Base-by-base conservation (phyloP, 2,888 invertebrate species). In the Ectemnius continuus region DNA sequence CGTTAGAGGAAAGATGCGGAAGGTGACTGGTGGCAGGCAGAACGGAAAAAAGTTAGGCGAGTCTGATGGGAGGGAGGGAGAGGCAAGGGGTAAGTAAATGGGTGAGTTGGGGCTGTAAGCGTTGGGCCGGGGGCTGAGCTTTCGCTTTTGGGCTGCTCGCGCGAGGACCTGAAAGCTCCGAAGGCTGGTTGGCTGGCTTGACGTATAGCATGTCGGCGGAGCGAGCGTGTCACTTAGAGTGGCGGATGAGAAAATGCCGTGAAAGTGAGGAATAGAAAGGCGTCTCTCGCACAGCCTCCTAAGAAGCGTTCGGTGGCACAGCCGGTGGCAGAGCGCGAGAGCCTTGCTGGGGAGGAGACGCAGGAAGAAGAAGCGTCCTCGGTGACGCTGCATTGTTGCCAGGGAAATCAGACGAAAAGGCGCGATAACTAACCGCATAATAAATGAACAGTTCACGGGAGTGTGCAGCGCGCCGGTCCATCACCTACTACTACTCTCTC, bases 381-480 rank as follows among this genome's bases (percentile, higher is more conserved):
- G 85, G 84, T 87, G 87, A 85, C 84, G 88, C 79, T 74, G 89
- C 89, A 90, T 90, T 91, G 91, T 91, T 91, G 91, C 88, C 91
- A 90, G 89, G 91, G 91, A 91, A 91, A 91, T 91, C 91, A 90
- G 88, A 91, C 91, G 91, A 91, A 91, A 91, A 89, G 89, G 75
- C 88, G 88, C 90, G 91, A 91, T 91, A 91, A 91, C 91, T 90
- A 90, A 91, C 89, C 89, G 89, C 88, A 91, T 91, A 91, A 91
- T 91, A 91, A 91, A 91, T 91, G 91, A 91, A 91, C 88, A 90
- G 89, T 90, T 90, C 88, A 87, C 83, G 80, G 80, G 81, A 81
- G 83, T 84, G 91, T 91, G 91, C 91, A 91, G 74, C 68, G 75
- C 74, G 75, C 23, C 68, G 59, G 68, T 59, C 36, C 58, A 23